Conservation (phyloP, 2,113 vertebrate species). For the Lasiurus cinereus region DNA sequence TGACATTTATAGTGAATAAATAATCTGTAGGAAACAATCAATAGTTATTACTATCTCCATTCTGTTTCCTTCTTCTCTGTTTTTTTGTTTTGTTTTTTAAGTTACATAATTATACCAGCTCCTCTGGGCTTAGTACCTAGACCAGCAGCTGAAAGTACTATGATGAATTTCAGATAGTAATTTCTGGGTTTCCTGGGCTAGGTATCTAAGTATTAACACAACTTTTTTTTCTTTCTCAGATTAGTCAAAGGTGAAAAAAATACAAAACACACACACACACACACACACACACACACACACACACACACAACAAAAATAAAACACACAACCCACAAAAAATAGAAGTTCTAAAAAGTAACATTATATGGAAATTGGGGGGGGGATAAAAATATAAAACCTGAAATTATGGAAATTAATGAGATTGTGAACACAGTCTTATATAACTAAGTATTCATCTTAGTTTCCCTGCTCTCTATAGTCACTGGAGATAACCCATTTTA, state of each 20-base stretch:
- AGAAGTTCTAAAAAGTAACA: neutral
- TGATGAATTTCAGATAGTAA: neutral
- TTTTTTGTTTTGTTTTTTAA: neutral
- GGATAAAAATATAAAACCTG: neutral
- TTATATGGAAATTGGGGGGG: neutral
- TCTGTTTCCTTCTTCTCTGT: conserved; percentile 2
- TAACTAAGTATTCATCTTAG: neutral
- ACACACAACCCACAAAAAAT: no score
- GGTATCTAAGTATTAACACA: neutral
- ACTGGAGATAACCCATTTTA: neutral
- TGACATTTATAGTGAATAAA: neutral
- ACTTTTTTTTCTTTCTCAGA: neutral
- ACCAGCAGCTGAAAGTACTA: neutral
- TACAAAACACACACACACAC: no score
- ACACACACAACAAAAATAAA: no score
- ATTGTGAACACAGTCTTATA: neutral
- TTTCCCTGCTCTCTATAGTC: conserved; percentile 15
- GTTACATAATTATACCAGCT: neutral
- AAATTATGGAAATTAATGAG: neutral
- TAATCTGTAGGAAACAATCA: neutral
- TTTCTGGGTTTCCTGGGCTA: neutral
- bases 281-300: no score
- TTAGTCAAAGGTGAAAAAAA: neutral
- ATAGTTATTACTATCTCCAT: neutral
- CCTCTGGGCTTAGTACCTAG: neutral